A percentile compares a stretch with the other conserved stretches of the same genome.
Evolutionary conservation across 2,797 vertebrate genomes (phyloP).

Genomic region (Pteropus rufus): DNA sequence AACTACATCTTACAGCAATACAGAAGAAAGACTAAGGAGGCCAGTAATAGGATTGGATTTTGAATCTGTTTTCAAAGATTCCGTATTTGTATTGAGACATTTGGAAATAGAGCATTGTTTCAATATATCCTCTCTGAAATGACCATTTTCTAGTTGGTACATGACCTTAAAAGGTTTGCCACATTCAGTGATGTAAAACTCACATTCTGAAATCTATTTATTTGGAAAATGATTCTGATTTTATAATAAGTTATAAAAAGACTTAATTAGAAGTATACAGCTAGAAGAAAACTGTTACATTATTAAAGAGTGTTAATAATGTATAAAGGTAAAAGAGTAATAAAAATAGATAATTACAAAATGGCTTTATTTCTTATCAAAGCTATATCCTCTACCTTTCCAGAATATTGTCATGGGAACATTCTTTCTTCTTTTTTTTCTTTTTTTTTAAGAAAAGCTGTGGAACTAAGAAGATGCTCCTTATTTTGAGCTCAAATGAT

Average conservation of each 20-base stretch:
- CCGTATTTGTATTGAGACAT: neutral
- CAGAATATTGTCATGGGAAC: neutral
- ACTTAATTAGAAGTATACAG: neutral
- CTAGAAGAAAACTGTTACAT: neutral
- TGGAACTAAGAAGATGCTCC: neutral
- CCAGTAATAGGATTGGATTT: neutral
- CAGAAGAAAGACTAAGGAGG: neutral
- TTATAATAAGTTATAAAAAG: neutral
- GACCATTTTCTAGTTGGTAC: neutral
- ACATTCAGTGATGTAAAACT: neutral
- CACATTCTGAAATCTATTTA: neutral
- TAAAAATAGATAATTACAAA: neutral
- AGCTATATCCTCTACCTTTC: neutral
- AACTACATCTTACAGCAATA: neutral
- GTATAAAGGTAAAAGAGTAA: neutral
- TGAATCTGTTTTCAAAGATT: neutral
- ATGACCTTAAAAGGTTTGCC: neutral
- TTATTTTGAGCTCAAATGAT: slow-evolving; percentile 8
- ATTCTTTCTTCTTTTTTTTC: neutral
- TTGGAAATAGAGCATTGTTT: neutral
- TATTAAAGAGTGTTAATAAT: neutral
- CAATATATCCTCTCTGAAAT: neutral
- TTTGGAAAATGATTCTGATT: neutral
- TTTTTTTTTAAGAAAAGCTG: neutral
- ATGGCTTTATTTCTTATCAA: neutral